These are phyloP conservation scores for Hipposideros armiger DNA, from an alignment of 2,113 vertebrate genomes.

Conservation along the genomic window DNA sequence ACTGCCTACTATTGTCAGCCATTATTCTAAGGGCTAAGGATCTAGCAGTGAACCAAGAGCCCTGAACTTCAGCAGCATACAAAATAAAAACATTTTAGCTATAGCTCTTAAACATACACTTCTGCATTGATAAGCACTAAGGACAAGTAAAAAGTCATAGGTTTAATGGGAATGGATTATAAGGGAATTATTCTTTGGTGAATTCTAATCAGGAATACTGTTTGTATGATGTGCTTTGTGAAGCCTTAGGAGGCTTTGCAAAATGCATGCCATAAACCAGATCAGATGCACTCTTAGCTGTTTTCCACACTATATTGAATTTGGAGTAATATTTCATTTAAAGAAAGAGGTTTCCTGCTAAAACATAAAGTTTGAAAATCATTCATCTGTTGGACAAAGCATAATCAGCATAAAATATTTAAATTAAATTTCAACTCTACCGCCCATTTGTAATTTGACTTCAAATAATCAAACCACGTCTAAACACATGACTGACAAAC, in stretches of 20 bases:
- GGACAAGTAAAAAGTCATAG: not conserved
- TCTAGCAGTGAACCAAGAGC: not conserved
- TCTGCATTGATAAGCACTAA: not conserved
- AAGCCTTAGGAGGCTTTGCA: not conserved
- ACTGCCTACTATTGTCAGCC: not conserved
- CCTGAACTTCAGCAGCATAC: not conserved
- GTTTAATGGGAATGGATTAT: not conserved
- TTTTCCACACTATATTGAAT: conserved; percentile 47
- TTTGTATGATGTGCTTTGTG: not conserved
- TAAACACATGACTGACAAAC: conserved; percentile 65
- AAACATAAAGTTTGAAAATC: conserved; percentile 60
- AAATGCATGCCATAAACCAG: conserved; percentile 25
- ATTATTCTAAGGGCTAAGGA: not conserved
- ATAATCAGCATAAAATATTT: conserved; percentile 68
- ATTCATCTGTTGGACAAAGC: conserved; percentile 47
- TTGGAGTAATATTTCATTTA: conserved; percentile 59
- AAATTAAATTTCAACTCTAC: conserved; percentile 64
- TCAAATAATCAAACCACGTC: conserved; percentile 64
- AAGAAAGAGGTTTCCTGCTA: conserved; percentile 51
- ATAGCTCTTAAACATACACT: not conserved
- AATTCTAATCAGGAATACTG: not conserved
- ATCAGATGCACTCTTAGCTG: conserved; percentile 21
- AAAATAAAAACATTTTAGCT: not conserved
- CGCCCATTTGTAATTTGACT: conserved; percentile 65
- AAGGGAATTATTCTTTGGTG: not conserved